Conservation (phyloP, 2,113 vertebrate species). For the Odontesthes bonariensis region DNA sequence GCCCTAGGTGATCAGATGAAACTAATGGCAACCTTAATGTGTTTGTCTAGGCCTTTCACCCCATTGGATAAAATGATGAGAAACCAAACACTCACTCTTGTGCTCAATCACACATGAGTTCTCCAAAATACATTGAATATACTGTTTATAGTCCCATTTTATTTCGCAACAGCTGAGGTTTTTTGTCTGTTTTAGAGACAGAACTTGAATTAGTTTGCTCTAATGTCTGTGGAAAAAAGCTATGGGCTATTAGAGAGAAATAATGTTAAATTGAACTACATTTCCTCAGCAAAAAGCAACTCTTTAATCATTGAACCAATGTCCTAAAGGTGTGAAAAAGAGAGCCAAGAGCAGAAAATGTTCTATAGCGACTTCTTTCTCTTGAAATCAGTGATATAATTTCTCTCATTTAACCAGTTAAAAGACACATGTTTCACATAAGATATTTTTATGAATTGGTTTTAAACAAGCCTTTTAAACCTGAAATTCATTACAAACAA, state of each 20-base stretch:
- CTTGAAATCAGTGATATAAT: constrained; percentile 31
- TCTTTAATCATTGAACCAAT: constrained; percentile 62
- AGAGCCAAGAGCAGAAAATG: constrained; percentile 34
- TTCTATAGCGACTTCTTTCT: constrained; percentile 56
- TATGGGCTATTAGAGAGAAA: constrained; percentile 37
- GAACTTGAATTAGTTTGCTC: constrained; percentile 40
- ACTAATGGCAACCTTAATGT: constrained; percentile 72
- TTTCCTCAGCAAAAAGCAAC: constrained; percentile 53
- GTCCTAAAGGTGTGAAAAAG: constrained; percentile 57
- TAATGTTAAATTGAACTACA: constrained; percentile 45
- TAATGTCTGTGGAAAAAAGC: constrained; percentile 7
- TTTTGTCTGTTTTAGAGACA: constrained; percentile 8
- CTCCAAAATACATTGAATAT: constrained; percentile 35
- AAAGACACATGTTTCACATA: background rate
- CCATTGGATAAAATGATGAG: constrained; percentile 38
- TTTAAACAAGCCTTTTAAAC: no score
- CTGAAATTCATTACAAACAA: no score
- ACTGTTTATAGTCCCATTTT: constrained; percentile 21
- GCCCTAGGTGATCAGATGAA: constrained; percentile 73
- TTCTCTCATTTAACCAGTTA: constrained; percentile 37
- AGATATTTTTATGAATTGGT: no score
- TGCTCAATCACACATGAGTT: constrained; percentile 28
- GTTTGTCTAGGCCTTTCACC: constrained; percentile 72
- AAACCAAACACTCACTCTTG: constrained; percentile 43
- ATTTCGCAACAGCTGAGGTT: constrained; percentile 27